A percentile compares a stretch with the other conserved stretches of the same genome.
phyloP scores from a whole-genome alignment of 2,797 vertebrate genomes.

The Buceros bicornis region DNA sequence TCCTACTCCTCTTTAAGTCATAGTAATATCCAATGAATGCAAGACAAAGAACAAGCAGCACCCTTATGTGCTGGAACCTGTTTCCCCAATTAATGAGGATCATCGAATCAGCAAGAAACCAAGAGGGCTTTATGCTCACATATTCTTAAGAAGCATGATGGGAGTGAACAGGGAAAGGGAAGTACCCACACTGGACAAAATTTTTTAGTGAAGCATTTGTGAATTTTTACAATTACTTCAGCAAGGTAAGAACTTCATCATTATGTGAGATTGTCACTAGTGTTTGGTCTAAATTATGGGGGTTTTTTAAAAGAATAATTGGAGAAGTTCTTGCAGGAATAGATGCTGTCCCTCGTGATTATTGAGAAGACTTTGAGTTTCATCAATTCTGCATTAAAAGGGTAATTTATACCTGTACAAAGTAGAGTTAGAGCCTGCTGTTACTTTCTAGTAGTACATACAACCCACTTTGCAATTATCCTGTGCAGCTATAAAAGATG shows the following conservation, averaged over 20 bases:
- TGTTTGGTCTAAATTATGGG: neutral
- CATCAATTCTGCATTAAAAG: neutral
- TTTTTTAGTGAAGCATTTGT: neutral
- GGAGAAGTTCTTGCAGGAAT: neutral
- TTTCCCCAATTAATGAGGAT: neutral
- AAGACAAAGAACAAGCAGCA: neutral
- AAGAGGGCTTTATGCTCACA: neutral
- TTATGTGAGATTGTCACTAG: neutral
- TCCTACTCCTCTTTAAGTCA: neutral
- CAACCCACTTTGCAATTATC: neutral
- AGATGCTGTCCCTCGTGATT: neutral
- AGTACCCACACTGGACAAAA: neutral
- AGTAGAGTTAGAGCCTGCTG: neutral
- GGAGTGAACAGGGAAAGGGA: neutral
- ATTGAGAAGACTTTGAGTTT: neutral
- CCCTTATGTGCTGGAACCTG: neutral
- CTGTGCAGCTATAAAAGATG: neutral
- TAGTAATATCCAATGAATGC: neutral
- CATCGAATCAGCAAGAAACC: neutral
- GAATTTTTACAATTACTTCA: neutral
- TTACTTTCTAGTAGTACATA: neutral
- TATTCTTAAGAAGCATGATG: neutral
- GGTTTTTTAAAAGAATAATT: neutral
- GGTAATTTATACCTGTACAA: neutral
- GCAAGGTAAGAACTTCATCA: neutral